Base-by-base conservation (phyloP, 53 echinoderm and acorn worm genomes). In the Mesocentrotus franciscanus region DNA sequence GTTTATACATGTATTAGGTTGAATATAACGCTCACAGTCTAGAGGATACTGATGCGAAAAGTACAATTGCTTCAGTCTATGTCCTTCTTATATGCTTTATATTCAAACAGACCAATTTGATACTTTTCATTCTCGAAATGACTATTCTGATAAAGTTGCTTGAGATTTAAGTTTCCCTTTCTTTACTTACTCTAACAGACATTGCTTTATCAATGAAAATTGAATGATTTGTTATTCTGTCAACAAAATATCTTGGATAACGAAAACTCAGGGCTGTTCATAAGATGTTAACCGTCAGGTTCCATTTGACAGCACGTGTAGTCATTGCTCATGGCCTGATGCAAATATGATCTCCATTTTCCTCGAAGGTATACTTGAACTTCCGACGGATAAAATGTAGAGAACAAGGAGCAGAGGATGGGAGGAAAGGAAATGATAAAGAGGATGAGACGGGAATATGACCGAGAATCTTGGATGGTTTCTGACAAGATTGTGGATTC, bases 311-410 rank as follows among this genome's bases (percentile, higher is more conserved):
- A 81, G 20, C 9, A 18, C 10, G 7, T 39, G 81, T 18, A 42
- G 81, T 81, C 81, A 81, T 81, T 81, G 8, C 42, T 36, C 36
- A 33, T 17, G 81, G 58, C 13, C n/a, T 56, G 27, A 87, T 87
- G 87, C 58, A 87, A 56, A 87, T 58, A 5, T 87, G 58, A 87
- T 87, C 87, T 27, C n/a, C 1, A 27, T n/a, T 87, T 87, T 0
- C 87, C 87, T n/a, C 15, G 58, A 58, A 87, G 87, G 87, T 26
- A 81, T 57, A 87, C 87, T 87, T 87, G 58, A 58, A 87, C 87
- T 57, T 87, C 87, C 87, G 56, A 12, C n/a, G 58, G 58, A 57
- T 56, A 87, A 16, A 29, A 87, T 58, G 58, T 9, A 87, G 58
- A 27, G 29, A 26, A 58, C 57, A 57, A 87, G 42, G 81, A 81